Percentiles rank a stretch among this genome's conserved stretches.
Evolutionary conservation across 64 coral and sea anemone genomes (phyloP).

Genomic region (Orbicella faveolata): DNA sequence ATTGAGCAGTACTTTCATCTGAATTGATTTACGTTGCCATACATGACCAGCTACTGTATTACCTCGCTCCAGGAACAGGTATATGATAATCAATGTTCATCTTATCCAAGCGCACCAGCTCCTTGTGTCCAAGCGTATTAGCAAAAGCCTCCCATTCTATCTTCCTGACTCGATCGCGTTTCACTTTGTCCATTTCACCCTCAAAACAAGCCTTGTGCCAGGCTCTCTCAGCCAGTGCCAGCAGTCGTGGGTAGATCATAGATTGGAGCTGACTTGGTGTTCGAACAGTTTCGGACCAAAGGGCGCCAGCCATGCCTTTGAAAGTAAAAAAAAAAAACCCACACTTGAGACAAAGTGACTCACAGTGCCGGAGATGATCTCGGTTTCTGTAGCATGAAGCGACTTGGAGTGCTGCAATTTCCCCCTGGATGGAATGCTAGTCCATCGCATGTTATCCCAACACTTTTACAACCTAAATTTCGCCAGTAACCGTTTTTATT

Average conservation of each 20-base stretch:
- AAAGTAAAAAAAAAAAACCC: background rate
- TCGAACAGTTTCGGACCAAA: slow-evolving; percentile 88
- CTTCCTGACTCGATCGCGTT: slow-evolving; percentile 35
- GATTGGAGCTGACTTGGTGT: slow-evolving; percentile 87
- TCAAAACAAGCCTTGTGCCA: slow-evolving; percentile 92
- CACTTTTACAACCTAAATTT: too few relatives aligned
- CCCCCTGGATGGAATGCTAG: too few relatives aligned
- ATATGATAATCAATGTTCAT: slow-evolving; percentile 87
- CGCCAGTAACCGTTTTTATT: too few relatives aligned
- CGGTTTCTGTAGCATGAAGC: too few relatives aligned
- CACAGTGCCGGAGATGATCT: too few relatives aligned
- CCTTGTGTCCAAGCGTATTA: slow-evolving; percentile 78
- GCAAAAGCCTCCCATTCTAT: slow-evolving; percentile 88
- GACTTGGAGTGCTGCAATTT: too few relatives aligned
- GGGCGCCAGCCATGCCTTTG: slow-evolving; percentile 82
- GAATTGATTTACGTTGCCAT: too few relatives aligned
- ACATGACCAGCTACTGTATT: background rate
- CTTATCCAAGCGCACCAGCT: slow-evolving; percentile 72
- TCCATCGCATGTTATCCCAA: too few relatives aligned
- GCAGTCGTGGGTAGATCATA: slow-evolving; percentile 85
- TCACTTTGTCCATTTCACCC: slow-evolving; percentile 45
- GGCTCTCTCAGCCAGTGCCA: slow-evolving; percentile 87
- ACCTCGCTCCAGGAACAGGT: slow-evolving; percentile 76
- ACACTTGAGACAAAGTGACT: background rate
- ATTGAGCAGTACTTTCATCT: too few relatives aligned